A percentile compares a stretch with the other conserved stretches of the same genome.
These are phyloP conservation scores for Aphelenchoides bicaudatus DNA, from an alignment of 2,888 invertebrate genomes.

Conservation along the genomic window DNA sequence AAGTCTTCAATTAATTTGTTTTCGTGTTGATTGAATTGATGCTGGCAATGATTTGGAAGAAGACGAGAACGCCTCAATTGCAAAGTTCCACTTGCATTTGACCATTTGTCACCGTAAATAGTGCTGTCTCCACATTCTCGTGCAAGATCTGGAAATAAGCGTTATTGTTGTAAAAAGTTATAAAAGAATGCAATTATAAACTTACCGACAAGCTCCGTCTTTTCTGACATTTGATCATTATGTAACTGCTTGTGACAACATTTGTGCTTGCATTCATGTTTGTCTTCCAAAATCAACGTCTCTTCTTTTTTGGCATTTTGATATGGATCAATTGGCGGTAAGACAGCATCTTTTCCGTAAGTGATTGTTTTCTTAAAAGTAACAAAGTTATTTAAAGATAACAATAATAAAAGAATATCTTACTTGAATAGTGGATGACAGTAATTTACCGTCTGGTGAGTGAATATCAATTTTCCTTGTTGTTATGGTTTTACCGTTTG, in stretches of 20 bases:
- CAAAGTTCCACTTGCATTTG: background rate
- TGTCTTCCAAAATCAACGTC: too few species aligned
- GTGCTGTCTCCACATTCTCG: conserved; percentile 9
- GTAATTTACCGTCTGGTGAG: conserved; percentile 11
- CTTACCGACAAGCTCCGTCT: conserved; percentile 6
- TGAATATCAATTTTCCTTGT: conserved; percentile 3
- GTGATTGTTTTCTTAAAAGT: background rate
- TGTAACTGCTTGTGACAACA: too few species aligned
- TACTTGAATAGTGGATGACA: conserved; percentile 5
- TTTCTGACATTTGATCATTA: background rate
- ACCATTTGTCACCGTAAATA: conserved; percentile 4
- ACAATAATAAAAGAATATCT: background rate
- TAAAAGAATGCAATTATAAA: background rate
- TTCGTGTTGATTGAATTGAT: too few species aligned
- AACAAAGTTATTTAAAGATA: background rate
- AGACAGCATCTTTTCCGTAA: conserved; percentile 1
- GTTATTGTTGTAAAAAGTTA: background rate
- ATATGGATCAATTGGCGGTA: background rate
- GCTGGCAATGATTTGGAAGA: too few species aligned
- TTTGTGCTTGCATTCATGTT: too few species aligned
- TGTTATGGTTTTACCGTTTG: background rate
- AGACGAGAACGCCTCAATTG: background rate
- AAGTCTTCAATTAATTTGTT: too few species aligned
- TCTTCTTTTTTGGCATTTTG: background rate
- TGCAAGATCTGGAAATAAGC: background rate